phyloP scores from a whole-genome alignment of 2,113 vertebrate species.

The Chauna torquata region DNA sequence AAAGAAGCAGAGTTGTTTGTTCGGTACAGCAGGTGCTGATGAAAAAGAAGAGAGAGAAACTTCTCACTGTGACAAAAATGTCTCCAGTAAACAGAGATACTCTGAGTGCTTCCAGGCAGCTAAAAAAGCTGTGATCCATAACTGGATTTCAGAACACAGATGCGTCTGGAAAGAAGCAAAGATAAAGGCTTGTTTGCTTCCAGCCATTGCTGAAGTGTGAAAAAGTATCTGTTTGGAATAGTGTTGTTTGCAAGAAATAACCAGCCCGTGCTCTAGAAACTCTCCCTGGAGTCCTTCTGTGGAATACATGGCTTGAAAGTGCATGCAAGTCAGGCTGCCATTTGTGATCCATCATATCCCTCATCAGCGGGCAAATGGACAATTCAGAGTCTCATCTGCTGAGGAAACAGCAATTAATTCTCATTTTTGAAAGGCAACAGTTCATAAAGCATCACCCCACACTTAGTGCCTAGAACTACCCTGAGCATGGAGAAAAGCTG shows the following conservation, averaged over 20 bases:
- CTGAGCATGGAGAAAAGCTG: neutral
- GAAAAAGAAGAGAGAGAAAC: neutral
- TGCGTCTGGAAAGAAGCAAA: slow-evolving; percentile 80
- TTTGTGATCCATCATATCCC: neutral
- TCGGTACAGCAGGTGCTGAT: neutral
- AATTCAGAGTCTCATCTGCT: neutral
- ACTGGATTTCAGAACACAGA: slow-evolving; percentile 82
- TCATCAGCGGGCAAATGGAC: neutral
- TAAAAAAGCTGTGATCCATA: slow-evolving; percentile 72
- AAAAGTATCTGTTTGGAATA: neutral
- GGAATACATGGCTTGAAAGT: slow-evolving; percentile 22
- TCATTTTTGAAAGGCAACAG: neutral
- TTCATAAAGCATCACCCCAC: neutral
- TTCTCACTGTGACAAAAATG: neutral
- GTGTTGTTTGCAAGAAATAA: neutral
- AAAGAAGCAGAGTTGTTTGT: neutral
- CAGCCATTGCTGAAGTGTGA: slow-evolving; percentile 84
- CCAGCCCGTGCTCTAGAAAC: neutral
- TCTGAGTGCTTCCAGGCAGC: neutral
- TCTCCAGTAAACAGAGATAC: neutral
- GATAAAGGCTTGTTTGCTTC: slow-evolving; percentile 79
- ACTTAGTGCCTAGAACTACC: neutral
- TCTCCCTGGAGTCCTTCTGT: slow-evolving; percentile 28
- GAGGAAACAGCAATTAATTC: neutral
- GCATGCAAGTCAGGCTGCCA: slow-evolving; percentile 37